Conservation (phyloP, 2,113 vertebrate species). For the Hippocampus abdominalis region DNA sequence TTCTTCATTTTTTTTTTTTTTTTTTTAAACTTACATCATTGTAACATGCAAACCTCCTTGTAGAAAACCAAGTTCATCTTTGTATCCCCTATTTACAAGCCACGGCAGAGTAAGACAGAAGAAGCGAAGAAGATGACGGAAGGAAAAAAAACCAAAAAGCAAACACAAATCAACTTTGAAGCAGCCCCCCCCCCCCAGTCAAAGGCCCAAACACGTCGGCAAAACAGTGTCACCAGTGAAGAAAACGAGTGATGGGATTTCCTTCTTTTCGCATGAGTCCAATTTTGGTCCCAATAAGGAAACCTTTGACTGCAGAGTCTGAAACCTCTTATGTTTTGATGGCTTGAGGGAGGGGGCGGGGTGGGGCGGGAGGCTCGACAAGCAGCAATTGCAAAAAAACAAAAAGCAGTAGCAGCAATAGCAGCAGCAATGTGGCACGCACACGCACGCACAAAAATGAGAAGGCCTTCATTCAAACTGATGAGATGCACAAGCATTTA, state of each 20-base stretch:
- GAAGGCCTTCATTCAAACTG: conserved; percentile 9
- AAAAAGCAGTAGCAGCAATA: conserved; percentile 65
- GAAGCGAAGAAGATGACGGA: conserved; percentile 40
- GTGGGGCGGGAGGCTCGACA: conserved; percentile 35
- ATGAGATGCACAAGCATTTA: not conserved
- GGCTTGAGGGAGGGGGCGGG: conserved; percentile 22
- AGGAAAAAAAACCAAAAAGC: not conserved
- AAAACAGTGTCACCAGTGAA: not conserved
- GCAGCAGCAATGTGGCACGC: conserved; percentile 63
- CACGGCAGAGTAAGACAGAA: conserved; percentile 53
- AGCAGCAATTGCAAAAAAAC: conserved; percentile 53
- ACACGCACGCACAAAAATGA: conserved; percentile 20
- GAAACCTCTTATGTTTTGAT: conserved; percentile 14
- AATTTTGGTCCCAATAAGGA: conserved; percentile 20
- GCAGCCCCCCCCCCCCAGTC: conserved; percentile 31
- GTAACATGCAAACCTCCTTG: conserved; percentile 77
- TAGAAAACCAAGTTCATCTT: conserved; percentile 60
- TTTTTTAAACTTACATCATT: conserved; percentile 65
- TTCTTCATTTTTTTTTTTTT: conserved; percentile 22
- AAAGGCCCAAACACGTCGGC: conserved; percentile 16
- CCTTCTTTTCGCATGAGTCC: not conserved
- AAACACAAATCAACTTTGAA: conserved; percentile 13
- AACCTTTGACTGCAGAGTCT: conserved; percentile 46
- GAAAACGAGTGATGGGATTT: conserved; percentile 16
- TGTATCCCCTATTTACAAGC: conserved; percentile 57